Conservation (phyloP, 2,113 vertebrate species). For the Illadopsis cleaveri region DNA sequence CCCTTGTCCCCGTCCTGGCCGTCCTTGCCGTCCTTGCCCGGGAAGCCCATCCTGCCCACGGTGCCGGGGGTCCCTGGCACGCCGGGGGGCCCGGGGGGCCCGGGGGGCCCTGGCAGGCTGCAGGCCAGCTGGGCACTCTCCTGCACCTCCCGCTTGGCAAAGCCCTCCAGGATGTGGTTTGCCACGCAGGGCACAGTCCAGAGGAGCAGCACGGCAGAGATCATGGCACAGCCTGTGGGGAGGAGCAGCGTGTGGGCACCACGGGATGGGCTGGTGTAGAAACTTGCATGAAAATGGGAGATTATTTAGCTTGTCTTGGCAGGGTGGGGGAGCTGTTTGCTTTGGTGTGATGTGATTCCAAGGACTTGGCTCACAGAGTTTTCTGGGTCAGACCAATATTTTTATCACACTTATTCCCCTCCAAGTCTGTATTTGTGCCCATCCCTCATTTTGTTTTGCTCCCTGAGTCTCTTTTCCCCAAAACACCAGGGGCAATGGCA, state of each 20-base stretch:
- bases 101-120: slow-evolving; percentile 87
- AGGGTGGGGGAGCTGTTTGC: not conserved
- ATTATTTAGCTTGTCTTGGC: not conserved
- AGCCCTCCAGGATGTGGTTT: slow-evolving; percentile 75
- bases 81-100: slow-evolving; percentile 84
- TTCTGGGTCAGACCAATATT: not conserved
- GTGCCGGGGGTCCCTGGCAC: slow-evolving; percentile 78
- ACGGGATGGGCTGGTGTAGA: fast-evolving
- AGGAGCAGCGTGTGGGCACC: not conserved
- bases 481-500: not conserved
- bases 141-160: slow-evolving; percentile 71
- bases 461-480: not conserved
- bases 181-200: slow-evolving; percentile 78
- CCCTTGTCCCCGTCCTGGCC: slow-evolving; percentile 88
- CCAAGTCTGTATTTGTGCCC: not conserved
- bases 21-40: slow-evolving; percentile 88
- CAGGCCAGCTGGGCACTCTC: slow-evolving; percentile 84
- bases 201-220: slow-evolving; percentile 77
- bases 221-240: slow-evolving; percentile 76
- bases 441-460: not conserved
- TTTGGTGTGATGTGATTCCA: not conserved
- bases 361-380: not conserved
- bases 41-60: slow-evolving; percentile 87
- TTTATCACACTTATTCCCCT: not conserved
- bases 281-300: not conserved